Evolutionary conservation across 2,113 vertebrate species (phyloP).

Genomic region (Psittacus erithacus): DNA sequence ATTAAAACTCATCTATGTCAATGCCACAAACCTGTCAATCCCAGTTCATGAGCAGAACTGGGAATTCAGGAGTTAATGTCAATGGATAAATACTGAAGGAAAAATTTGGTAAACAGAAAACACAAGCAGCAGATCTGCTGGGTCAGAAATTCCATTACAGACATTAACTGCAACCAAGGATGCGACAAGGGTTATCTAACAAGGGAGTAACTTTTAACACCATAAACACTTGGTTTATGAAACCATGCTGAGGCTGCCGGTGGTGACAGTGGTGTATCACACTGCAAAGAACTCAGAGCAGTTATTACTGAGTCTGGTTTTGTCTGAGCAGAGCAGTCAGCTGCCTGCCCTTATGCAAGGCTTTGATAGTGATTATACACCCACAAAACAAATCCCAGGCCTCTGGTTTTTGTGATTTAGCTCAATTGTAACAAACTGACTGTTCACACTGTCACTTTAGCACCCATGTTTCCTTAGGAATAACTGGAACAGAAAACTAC

Average conservation of each 20-base stretch:
- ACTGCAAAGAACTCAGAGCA: not conserved
- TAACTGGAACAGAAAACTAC: not conserved
- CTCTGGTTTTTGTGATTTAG: not conserved
- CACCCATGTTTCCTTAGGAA: not conserved
- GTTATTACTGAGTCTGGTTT: not conserved
- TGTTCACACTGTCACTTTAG: not conserved
- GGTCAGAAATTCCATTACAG: not conserved
- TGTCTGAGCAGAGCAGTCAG: not conserved
- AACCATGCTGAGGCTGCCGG: not conserved
- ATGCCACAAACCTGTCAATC: not conserved
- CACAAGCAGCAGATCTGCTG: not conserved
- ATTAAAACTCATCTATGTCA: not conserved
- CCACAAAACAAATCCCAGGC: not conserved
- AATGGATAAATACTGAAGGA: not conserved
- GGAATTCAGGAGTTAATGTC: not conserved
- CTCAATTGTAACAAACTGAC: not conserved
- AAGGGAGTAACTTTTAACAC: not conserved
- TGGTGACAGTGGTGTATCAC: not conserved
- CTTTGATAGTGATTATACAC: rapidly evolving
- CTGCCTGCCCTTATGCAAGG: not conserved
- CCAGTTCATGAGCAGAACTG: not conserved
- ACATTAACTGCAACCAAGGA: not conserved
- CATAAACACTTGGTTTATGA: not conserved
- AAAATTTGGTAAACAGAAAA: not conserved
- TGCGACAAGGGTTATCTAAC: not conserved